Evolutionary conservation across 2,113 vertebrate species (phyloP).

Genomic region (Sciurus niger): DNA sequence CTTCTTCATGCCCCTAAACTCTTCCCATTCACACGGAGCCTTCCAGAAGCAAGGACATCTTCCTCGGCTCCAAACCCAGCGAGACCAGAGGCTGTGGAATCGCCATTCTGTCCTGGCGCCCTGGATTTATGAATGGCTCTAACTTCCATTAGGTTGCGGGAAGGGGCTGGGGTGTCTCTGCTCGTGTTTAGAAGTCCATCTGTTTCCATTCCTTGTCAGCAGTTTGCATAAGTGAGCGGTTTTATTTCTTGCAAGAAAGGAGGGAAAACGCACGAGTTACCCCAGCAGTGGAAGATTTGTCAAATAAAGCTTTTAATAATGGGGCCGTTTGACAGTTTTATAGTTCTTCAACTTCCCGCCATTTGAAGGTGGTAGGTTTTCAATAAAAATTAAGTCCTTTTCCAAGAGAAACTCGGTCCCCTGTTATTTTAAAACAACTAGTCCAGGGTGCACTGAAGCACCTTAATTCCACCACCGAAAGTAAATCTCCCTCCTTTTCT

Average conservation of each 20-base stretch:
- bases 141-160: slow-evolving; percentile 84
- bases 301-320: slow-evolving; percentile 92
- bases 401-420: slow-evolving; percentile 88
- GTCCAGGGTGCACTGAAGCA: slow-evolving; percentile 86
- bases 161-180: slow-evolving; percentile 84
- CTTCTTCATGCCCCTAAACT: background rate
- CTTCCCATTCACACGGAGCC: background rate
- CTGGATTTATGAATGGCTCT: slow-evolving; percentile 85
- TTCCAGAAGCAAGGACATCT: slow-evolving; percentile 49
- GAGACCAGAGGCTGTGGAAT: slow-evolving; percentile 60
- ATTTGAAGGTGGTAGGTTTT: slow-evolving; percentile 91
- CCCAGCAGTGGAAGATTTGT: slow-evolving; percentile 89
- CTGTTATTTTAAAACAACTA: slow-evolving; percentile 89
- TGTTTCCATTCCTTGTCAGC: slow-evolving; percentile 89
- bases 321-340: slow-evolving; percentile 90
- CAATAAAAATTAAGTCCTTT: slow-evolving; percentile 92
- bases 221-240: slow-evolving; percentile 91
- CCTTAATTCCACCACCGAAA: slow-evolving; percentile 90
- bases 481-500: slow-evolving; percentile 92
- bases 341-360: slow-evolving; percentile 88
- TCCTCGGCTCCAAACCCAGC: background rate
- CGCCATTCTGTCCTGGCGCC: slow-evolving; percentile 56
- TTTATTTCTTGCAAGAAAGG: slow-evolving; percentile 89
- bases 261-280: slow-evolving; percentile 88
- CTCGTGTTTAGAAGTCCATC: slow-evolving; percentile 87